Evolutionary conservation across 2,888 invertebrate genomes (phyloP), one percentile per base, ranked within the genome.

Genomic region (Xestia xanthographa): DNA sequence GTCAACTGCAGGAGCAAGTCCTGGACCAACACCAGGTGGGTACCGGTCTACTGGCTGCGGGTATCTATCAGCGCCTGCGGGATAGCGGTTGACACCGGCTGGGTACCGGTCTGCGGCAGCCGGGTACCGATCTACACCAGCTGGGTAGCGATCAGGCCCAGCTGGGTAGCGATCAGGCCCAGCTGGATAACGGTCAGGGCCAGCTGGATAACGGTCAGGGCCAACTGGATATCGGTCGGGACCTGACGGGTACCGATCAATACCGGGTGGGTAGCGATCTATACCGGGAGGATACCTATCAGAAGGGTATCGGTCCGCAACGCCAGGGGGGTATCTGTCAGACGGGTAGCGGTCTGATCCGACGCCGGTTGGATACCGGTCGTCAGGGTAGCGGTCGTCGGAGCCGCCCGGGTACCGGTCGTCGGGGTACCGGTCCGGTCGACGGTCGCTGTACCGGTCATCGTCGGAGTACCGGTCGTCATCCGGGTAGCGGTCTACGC

Each of bases 371-470:
- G 94, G 93, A 90, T 95, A 93, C 17, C 83, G 77, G 72, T 83
- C 83, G 76, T 94, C 94, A 82, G 94, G 94, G 86, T 96, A 96
- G 68, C 94, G 93, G 90, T 97, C 97, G 89, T 97, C 97, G 29
- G 96, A 94, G 1, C 97, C 95, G 53, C 95, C 96, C 74, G 97
- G 97, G 88, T 97, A 97, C 66, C 97, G 95, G 92, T 97, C 97
- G 77, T 96, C 97, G 85, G 91, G 91, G 93, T 96, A 97, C 86
- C 97, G 95, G 90, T 97, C 97, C 63, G 95, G 94, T 74, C 94
- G 92, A 84, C 94, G 87, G 75, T 87, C 93, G 88, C 85, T 85
- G 82, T 96, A 96, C 82, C 95, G 95, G 89, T 96, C 96, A 86
- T 96, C 96, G 85, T 95, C 92, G 43, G 97, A 95, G 91, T 97